These are phyloP conservation scores for Apotomis capreana DNA, from an alignment of 2,888 invertebrate genomes.

Conservation along the genomic window DNA sequence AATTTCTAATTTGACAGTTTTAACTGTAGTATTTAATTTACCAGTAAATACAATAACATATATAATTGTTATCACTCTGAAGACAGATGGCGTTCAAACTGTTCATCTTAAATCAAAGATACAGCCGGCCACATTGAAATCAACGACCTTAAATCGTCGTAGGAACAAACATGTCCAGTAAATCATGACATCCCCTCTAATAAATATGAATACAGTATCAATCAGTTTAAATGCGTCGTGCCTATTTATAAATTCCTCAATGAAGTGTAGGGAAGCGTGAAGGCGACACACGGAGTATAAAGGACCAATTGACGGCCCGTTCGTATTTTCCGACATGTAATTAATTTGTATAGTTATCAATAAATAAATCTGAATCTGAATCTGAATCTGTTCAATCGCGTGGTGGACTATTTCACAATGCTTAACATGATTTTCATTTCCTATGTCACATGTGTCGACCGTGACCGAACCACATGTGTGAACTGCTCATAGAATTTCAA, in stretches of 20 bases:
- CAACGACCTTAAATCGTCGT: conserved; percentile 36
- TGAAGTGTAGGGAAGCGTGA: conserved; percentile 64
- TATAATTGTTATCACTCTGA: neutral
- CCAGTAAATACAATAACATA: neutral
- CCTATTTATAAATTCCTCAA: conserved; percentile 68
- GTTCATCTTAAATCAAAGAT: conserved; percentile 4
- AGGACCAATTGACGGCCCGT: conserved; percentile 68
- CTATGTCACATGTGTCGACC: conserved; percentile 29
- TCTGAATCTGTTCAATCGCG: too few species aligned
- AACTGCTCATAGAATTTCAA: neutral
- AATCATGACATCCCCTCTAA: conserved; percentile 38
- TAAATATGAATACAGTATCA: conserved; percentile 59
- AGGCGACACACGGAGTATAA: conserved; percentile 51
- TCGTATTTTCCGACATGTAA: too few species aligned
- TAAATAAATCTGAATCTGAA: too few species aligned
- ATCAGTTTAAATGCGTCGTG: conserved; percentile 62
- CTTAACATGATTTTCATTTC: conserved; percentile 41
- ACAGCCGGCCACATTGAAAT: conserved; percentile 18
- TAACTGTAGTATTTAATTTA: neutral
- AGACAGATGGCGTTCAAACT: neutral
- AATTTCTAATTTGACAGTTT: conserved; percentile 1
- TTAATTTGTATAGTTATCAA: too few species aligned
- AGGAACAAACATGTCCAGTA: conserved; percentile 37
- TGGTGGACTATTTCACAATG: conserved; percentile 45
- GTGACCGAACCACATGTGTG: neutral